A percentile compares a stretch with the other conserved stretches of the same genome.
These are phyloP conservation scores for Ciconia maguari DNA, from an alignment of 2,113 vertebrate species.

Conservation along the genomic window DNA sequence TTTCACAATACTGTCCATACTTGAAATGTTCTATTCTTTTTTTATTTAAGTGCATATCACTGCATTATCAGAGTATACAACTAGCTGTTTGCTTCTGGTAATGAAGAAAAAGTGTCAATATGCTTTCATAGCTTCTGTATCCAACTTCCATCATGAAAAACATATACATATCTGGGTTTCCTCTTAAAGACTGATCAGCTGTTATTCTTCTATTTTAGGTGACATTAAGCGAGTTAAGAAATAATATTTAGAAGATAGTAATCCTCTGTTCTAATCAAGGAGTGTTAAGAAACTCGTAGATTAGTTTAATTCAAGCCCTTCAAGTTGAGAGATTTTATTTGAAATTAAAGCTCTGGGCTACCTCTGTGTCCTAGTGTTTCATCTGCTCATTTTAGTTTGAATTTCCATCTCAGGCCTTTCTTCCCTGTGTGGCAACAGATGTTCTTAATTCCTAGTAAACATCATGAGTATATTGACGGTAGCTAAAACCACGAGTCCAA, in stretches of 20 bases:
- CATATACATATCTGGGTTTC: background rate
- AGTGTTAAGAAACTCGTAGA: background rate
- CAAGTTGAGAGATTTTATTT: background rate
- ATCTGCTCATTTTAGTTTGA: background rate
- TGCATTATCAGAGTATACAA: background rate
- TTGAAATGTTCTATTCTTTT: background rate
- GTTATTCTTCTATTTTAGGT: background rate
- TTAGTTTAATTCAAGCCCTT: slow-evolving; percentile 7
- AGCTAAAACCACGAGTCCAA: background rate
- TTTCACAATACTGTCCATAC: background rate
- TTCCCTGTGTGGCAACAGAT: background rate
- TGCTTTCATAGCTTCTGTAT: background rate
- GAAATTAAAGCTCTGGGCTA: slow-evolving; percentile 14
- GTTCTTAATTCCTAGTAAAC: background rate
- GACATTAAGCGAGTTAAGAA: background rate
- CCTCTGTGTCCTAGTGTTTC: background rate
- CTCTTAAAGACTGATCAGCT: background rate
- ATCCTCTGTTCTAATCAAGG: background rate
- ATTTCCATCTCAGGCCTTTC: background rate
- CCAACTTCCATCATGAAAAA: background rate
- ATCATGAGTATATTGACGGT: background rate
- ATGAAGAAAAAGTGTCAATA: background rate
- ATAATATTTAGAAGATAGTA: background rate
- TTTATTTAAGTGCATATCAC: background rate
- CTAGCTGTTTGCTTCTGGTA: background rate